Percentiles rank a stretch among this genome's conserved stretches.
phyloP scores from a whole-genome alignment of 2,888 invertebrate genomes.

The Heterodera filipjevi region DNA sequence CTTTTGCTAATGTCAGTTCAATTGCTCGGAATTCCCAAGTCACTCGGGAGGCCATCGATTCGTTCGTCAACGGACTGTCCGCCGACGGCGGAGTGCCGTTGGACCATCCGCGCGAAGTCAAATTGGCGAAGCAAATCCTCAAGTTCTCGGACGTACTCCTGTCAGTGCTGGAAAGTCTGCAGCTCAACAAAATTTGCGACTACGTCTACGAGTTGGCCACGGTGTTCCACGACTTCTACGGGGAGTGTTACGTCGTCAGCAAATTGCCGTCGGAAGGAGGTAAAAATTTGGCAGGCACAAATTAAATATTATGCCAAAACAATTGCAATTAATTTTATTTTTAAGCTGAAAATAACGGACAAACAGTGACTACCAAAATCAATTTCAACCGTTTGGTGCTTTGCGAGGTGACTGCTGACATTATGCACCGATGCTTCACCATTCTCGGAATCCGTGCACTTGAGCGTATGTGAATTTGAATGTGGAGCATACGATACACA shows the following conservation, averaged over 20 bases:
- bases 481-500: background rate
- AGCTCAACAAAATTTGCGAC: slow-evolving; percentile 78
- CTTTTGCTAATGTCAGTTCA: slow-evolving; percentile 63
- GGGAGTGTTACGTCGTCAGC: slow-evolving; percentile 93
- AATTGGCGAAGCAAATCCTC: slow-evolving; percentile 82
- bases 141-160: slow-evolving; percentile 85
- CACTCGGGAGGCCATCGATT: slow-evolving; percentile 68
- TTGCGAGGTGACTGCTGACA: slow-evolving; percentile 85
- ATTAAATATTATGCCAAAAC: background rate
- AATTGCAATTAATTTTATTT: background rate
- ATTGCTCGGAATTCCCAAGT: slow-evolving; percentile 68
- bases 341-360: background rate
- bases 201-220: slow-evolving; percentile 92
- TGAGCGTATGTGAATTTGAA: slow-evolving; percentile 78
- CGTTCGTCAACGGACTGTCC: slow-evolving; percentile 72
- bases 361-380: slow-evolving; percentile 67
- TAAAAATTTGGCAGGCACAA: slow-evolving; percentile 33
- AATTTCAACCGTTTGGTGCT: slow-evolving; percentile 84
- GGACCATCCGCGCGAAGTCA: slow-evolving; percentile 90
- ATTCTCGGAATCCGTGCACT: slow-evolving; percentile 90
- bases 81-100: slow-evolving; percentile 71
- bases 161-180: slow-evolving; percentile 74
- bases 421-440: slow-evolving; percentile 84
- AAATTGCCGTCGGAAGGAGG: slow-evolving; percentile 70
- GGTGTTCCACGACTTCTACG: slow-evolving; percentile 93